These are phyloP conservation scores for Melinopterus prodromus DNA, from an alignment of 2,888 invertebrate genomes.

Conservation along the genomic window DNA sequence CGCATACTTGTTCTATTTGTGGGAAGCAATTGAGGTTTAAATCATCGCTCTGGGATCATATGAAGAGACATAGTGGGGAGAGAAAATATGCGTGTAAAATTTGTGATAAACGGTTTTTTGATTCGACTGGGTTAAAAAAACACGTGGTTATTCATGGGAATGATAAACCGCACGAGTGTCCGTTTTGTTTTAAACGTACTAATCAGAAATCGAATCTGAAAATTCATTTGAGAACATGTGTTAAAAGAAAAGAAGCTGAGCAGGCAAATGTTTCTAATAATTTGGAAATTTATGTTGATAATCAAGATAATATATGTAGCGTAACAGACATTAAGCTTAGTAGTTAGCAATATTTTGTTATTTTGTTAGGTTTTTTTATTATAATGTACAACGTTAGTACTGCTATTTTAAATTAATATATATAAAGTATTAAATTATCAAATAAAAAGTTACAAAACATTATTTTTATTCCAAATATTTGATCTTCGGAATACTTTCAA, in stretches of 20 bases:
- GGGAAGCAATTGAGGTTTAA: conserved; percentile 7
- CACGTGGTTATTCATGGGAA: conserved; percentile 41
- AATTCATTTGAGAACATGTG: conserved; percentile 34
- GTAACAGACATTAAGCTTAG: too few species aligned
- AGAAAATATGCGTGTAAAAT: conserved; percentile 28
- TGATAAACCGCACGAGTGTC: conserved; percentile 40
- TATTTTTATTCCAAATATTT: too few species aligned
- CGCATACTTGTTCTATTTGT: conserved; percentile 33
- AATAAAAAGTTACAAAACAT: too few species aligned
- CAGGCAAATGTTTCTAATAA: neutral
- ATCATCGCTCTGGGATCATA: conserved; percentile 15
- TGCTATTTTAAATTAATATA: too few species aligned
- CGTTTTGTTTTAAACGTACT: conserved; percentile 40
- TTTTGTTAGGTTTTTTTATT: too few species aligned
- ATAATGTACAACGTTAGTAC: too few species aligned
- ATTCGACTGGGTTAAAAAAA: conserved; percentile 40
- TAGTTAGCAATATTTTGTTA: too few species aligned
- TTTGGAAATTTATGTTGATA: neutral
- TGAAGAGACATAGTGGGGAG: conserved; percentile 21
- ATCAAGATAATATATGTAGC: neutral
- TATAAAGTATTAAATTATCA: too few species aligned
- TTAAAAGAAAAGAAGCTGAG: neutral
- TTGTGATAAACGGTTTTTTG: conserved; percentile 41
- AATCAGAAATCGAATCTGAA: conserved; percentile 42
- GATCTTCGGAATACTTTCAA: too few species aligned